Base-by-base conservation (phyloP, 2,888 invertebrate species). In the Hyposoter didymator region DNA sequence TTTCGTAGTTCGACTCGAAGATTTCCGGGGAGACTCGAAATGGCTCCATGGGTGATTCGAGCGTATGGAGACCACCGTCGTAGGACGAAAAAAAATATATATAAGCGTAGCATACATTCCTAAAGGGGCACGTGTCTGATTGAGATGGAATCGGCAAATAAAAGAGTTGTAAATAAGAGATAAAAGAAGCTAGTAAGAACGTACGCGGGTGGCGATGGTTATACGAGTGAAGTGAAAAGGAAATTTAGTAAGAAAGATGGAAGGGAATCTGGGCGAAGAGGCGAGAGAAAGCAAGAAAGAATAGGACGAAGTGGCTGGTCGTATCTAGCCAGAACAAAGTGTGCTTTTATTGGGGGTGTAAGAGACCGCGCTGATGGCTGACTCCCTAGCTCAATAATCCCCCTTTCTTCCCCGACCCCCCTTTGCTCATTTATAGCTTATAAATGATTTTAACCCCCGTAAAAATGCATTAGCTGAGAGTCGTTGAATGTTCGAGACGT, bases 121-220 rank as follows among this genome's bases (percentile, higher is more conserved):
- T 72, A 78, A 84, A 66, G 81, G 85, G 85, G 86, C 78, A 84
- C 84, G 87, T 86, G 91, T 89, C 91, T 93, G 93, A 94, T 94
- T 93, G 93, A 93, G 93, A 94, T 94, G 93, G 94, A 94, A 94
- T 93, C 93, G 92, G 91, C 91, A 85, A 93, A 94, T 94, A 94
- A 93, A 94, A 92, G 91, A 92, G 94, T 93, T 94, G 93, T 94
- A 94, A 94, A 94, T 94, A 94, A 91, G 91, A 92, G 88, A 91
- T 91, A 92, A 92, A 88, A 90, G 87, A 87, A 87, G 87, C 75
- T 64, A 82, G 76, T 79, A 82, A 78, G 55, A 64, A 74, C 55
- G 59, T 75, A 81, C 64, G 80, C 49, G 59, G 35, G 49, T 55
- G 78, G 45, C 59, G 66, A 35, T 52, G 84, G 78, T 62, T 78